Conservation (phyloP, 2,888 invertebrate species). For the Gastracanthus pulcherrimus region DNA sequence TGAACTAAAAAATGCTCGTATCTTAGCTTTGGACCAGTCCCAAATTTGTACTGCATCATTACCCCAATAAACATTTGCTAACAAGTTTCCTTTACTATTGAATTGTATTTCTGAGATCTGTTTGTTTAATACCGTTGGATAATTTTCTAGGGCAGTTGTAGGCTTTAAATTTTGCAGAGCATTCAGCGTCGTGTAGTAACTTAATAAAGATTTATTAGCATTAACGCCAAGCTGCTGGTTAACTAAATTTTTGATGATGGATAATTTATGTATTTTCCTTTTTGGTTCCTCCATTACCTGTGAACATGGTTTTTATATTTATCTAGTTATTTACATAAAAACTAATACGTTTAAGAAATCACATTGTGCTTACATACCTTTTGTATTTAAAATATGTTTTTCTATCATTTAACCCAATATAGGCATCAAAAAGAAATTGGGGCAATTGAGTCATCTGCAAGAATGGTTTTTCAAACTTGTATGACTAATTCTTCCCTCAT, state of each 20-base stretch:
- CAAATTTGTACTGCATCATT: constrained; percentile 46
- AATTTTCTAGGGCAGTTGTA: constrained; percentile 11
- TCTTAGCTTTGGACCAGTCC: constrained; percentile 19
- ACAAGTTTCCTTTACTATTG: constrained; percentile 42
- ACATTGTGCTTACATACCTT: background rate
- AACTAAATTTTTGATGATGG: constrained; percentile 31
- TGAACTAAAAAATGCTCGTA: constrained; percentile 17
- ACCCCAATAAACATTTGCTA: constrained; percentile 41
- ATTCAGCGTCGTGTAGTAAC: constrained; percentile 21
- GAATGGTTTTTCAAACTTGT: background rate
- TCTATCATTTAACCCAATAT: background rate
- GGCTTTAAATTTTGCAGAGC: constrained; percentile 30
- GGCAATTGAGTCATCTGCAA: constrained; percentile 1
- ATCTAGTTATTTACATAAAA: background rate
- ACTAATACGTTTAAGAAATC: background rate
- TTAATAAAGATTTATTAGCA: constrained; percentile 3
- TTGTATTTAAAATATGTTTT: background rate
- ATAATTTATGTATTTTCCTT: background rate
- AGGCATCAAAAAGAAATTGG: background rate
- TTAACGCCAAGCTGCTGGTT: constrained; percentile 29
- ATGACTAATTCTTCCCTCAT: background rate
- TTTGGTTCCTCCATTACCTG: constrained; percentile 25
- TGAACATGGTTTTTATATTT: background rate
- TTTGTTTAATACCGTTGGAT: constrained; percentile 11
- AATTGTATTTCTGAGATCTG: constrained; percentile 48